Evolutionary conservation across 2,113 vertebrate genomes (phyloP).

Genomic region (Mesoclemmys tuberculata): DNA sequence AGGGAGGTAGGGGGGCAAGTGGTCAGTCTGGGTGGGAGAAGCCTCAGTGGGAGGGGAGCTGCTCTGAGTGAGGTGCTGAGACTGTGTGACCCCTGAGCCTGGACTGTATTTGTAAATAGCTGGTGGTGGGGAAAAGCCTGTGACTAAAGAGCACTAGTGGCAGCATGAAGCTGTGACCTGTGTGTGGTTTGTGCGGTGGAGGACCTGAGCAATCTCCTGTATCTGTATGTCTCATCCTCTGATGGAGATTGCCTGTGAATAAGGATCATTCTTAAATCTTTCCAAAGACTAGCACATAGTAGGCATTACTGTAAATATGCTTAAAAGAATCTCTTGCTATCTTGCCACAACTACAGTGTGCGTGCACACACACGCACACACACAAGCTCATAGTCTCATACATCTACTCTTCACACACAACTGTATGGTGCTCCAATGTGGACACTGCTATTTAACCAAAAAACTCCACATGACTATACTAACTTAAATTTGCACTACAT

Average conservation of each 20-base stretch:
- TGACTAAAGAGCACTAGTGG: no score
- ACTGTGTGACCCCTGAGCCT: no score
- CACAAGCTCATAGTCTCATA: not conserved
- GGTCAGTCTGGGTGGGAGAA: no score
- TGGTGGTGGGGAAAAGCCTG: no score
- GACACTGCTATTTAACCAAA: not conserved
- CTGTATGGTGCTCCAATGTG: not conserved
- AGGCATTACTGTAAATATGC: not conserved
- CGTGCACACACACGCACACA: no score
- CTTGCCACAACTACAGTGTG: not conserved
- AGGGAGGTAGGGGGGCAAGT: no score
- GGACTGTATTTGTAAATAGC: no score
- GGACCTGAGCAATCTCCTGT: not conserved
- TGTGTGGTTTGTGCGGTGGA: no score
- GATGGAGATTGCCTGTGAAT: not conserved
- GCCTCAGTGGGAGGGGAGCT: no score
- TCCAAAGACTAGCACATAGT: not conserved
- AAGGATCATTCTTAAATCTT: not conserved
- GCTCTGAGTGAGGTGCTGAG: no score
- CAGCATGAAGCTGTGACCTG: no score
- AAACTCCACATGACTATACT: not conserved
- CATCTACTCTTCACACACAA: not conserved
- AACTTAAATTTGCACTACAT: not conserved
- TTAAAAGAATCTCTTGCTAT: not conserved
- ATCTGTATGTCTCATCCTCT: not conserved